phyloP scores from a whole-genome alignment of 2,888 invertebrate genomes.

The Drosophila rellima region DNA sequence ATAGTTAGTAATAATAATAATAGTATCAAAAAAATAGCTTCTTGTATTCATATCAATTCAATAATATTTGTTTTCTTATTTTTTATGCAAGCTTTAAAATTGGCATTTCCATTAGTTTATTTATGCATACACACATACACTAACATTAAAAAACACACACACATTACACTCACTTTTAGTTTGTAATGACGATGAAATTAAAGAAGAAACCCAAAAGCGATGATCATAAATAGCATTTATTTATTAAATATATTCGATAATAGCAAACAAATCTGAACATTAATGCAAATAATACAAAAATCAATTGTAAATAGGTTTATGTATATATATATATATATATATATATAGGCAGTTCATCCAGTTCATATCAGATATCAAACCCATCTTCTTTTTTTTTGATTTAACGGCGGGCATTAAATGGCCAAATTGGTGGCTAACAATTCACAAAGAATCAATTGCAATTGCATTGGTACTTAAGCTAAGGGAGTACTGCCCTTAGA shows the following conservation, averaged over 20 bases:
- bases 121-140: constrained; percentile 12
- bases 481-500: not conserved
- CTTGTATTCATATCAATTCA: constrained; percentile 60
- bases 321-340: constrained; percentile 14
- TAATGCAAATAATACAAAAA: constrained; percentile 30
- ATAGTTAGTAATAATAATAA: constrained; percentile 46
- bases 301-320: constrained; percentile 12
- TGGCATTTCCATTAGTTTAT: constrained; percentile 73
- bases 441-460: not conserved
- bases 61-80: constrained; percentile 44
- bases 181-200: not conserved
- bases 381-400: no score
- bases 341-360: constrained; percentile 17
- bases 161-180: constrained; percentile 16
- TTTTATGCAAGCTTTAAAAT: constrained; percentile 71
- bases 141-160: constrained; percentile 22
- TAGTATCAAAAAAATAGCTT: constrained; percentile 79
- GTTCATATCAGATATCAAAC: constrained; percentile 8
- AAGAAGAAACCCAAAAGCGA: constrained; percentile 4
- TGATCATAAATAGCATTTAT: constrained; percentile 40
- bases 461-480: not conserved
- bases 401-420: constrained; percentile 26
- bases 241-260: constrained; percentile 7
- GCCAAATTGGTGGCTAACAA: constrained; percentile 13
- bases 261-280: constrained; percentile 29